phyloP scores from a whole-genome alignment of 2,888 invertebrate species.

The Hydriomena furcata region DNA sequence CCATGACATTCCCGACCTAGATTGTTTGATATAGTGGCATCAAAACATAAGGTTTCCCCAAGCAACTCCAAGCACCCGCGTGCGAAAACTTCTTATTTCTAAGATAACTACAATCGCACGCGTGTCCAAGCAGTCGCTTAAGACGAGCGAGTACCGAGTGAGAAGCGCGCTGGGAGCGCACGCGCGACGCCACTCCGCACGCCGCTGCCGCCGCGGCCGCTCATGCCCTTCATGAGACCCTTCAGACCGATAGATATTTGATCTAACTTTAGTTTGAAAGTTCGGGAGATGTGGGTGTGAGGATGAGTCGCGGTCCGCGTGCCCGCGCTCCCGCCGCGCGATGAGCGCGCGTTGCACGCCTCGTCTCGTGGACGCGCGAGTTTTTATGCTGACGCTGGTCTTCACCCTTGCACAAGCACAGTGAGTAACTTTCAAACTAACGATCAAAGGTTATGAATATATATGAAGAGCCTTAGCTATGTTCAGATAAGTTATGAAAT shows the following conservation, averaged over 20 bases:
- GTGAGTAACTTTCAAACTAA: conserved; percentile 49
- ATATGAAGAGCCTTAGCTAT: too few species aligned
- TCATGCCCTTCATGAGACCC: conserved; percentile 50
- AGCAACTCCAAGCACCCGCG: too few species aligned
- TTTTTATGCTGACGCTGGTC: conserved; percentile 51
- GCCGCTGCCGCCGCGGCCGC: conserved; percentile 63
- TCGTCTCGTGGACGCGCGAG: conserved; percentile 51
- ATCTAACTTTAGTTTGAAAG: conserved; percentile 10
- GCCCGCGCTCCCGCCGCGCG: conserved; percentile 63
- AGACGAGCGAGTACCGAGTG: conserved; percentile 41
- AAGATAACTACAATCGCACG: too few species aligned
- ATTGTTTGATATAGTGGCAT: too few species aligned
- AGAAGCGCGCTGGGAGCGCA: conserved; percentile 59
- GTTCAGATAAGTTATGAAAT: too few species aligned
- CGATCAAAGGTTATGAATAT: neutral
- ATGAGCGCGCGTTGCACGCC: conserved; percentile 72
- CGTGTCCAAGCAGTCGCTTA: conserved; percentile 25
- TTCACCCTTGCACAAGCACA: conserved; percentile 58
- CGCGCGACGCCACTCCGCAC: conserved; percentile 75
- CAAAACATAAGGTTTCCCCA: too few species aligned
- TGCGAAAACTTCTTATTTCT: too few species aligned
- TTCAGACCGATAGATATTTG: conserved; percentile 45
- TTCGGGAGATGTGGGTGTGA: conserved; percentile 40
- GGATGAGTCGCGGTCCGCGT: conserved; percentile 61
- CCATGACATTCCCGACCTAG: too few species aligned